Base-by-base conservation (phyloP, 2,888 invertebrate genomes). In the Aethes cnicana region DNA sequence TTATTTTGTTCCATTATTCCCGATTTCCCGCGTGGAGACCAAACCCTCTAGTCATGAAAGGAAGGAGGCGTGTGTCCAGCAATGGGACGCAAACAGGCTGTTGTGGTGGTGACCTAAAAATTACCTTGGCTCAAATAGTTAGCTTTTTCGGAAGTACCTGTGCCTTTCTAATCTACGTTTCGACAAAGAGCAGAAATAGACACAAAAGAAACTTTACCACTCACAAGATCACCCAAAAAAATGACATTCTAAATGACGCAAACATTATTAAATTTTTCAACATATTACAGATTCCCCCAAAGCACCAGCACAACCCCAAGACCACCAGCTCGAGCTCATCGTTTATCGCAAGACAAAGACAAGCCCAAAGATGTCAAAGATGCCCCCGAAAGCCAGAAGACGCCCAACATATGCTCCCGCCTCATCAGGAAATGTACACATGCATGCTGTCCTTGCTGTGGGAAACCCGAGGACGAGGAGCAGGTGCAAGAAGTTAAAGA, bases 361-460 rank as follows among this genome's bases (percentile, higher is more conserved):
- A 77, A 56, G 62, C 69, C 18, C 77, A 76, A 59, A 73, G 72
- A 47, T 71, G 74, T 52, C 63, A 77, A 58, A 72, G 69, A 44
- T 67, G 74, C 47, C 61, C 43, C 36, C 54, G 55, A 56, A 52
- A 54, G 14, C 21, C 53, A 33, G 9, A 83, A 81, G 61, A 69
- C 67, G 30, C 77, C 77, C 0, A 88, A 84, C 67, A 77, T 88
- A 48, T 84, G 88, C 57, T 68, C 72, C 21, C 64, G 88, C 7
- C 66, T 88, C 4, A 74, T 86, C 66, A 80, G 80, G 2, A 88
- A 88, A 58, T 88, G 87, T 54, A 84, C 81, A 50, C 83, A 81
- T n/a, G n/a, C n/a, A 58, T 88, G 91, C 57, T 91, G 91, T 56
- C 77, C 90, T n/a, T 86, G 87, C 58, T 91, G 89, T 55, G 66